phyloP scores from a whole-genome alignment of 1,140 invertebrate species.

The Pemphigus obesinymphae region DNA sequence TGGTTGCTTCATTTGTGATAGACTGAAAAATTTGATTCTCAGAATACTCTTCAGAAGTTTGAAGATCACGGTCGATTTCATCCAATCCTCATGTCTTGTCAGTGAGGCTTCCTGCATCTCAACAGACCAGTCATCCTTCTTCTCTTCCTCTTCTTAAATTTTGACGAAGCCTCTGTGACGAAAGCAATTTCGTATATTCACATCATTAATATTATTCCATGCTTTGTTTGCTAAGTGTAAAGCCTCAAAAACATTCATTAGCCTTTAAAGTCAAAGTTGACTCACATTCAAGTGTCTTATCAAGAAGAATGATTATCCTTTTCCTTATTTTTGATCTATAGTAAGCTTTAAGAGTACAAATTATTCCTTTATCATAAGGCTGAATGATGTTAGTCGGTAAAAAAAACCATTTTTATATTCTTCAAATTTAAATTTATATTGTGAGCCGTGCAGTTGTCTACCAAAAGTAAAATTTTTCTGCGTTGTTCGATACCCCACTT shows the following conservation, averaged over 20 bases:
- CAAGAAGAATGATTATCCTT: not conserved
- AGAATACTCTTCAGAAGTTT: no score
- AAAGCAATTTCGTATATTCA: not conserved
- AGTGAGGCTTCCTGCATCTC: no score
- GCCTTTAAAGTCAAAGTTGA: not conserved
- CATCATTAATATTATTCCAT: not conserved
- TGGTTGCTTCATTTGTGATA: no score
- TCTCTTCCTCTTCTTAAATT: no score
- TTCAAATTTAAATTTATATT: not conserved
- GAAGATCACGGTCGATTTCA: no score
- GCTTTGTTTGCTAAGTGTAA: no score
- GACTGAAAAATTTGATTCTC: no score
- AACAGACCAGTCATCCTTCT: no score
- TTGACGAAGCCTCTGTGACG: not conserved
- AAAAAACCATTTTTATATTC: not conserved
- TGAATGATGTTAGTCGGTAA: constrained; percentile 13
- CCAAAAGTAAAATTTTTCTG: not conserved
- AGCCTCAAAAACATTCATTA: not conserved
- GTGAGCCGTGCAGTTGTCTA: constrained; percentile 4
- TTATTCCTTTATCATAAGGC: constrained; percentile 5
- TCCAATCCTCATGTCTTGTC: no score
- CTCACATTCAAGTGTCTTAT: not conserved
- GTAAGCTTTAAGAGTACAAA: constrained; percentile 7
- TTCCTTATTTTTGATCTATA: no score
- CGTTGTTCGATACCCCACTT: no score